phyloP scores from a whole-genome alignment of 1,140 invertebrate genomes.

The Ptiloglossa arizonensis region DNA sequence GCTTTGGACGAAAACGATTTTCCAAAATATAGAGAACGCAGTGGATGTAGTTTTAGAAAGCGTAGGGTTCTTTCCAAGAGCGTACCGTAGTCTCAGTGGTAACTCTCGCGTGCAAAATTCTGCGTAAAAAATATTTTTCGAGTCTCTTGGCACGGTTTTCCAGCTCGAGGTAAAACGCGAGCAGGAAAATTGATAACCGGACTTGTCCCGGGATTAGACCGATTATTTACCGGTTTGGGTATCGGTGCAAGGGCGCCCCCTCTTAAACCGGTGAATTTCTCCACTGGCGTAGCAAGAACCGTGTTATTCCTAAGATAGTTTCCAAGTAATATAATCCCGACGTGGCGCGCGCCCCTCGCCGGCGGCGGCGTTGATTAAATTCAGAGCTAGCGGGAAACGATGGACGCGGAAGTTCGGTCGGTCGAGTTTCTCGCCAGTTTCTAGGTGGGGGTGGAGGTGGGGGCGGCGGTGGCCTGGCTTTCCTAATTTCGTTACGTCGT shows the following conservation, averaged over 20 bases:
- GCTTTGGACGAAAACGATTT: no score
- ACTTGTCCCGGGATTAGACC: neutral
- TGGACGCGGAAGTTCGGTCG: conserved; percentile 53
- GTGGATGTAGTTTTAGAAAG: no score
- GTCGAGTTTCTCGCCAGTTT: conserved; percentile 44
- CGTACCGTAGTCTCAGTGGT: no score
- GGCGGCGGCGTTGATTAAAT: conserved; percentile 64
- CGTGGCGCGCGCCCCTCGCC: conserved; percentile 6
- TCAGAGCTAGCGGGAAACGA: conserved; percentile 48
- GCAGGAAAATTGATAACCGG: neutral
- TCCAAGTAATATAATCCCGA: conserved; percentile 69
- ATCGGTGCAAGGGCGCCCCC: neutral
- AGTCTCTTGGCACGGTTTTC: no score
- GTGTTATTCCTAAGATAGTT: conserved; percentile 64
- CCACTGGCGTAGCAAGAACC: conserved; percentile 35
- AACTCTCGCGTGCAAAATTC: no score
- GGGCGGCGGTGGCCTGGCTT: neutral
- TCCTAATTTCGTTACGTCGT: conserved; percentile 54
- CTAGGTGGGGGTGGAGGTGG: neutral
- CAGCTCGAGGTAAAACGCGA: neutral
- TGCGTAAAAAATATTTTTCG: no score
- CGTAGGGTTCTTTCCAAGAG: no score
- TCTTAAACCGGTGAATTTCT: conserved; percentile 27
- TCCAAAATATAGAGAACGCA: no score
- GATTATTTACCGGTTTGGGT: conserved; percentile 9